phyloP scores from a whole-genome alignment of 2,888 invertebrate species.

The Rhogogaster chlorosoma region DNA sequence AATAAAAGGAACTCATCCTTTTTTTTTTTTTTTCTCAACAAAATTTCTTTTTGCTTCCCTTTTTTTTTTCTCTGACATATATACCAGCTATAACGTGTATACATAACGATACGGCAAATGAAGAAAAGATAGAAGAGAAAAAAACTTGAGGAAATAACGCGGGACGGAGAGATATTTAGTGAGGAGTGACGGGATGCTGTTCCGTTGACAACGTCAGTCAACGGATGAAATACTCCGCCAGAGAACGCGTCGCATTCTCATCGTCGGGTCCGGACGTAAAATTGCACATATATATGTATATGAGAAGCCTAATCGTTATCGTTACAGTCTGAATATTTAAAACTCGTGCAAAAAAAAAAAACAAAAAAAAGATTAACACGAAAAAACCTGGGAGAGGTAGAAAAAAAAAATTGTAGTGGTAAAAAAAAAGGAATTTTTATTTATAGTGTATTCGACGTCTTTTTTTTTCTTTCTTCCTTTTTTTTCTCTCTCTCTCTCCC shows the following conservation, averaged over 20 bases:
- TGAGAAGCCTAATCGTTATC: too few species aligned
- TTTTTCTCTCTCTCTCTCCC: not conserved
- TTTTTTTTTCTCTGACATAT: not conserved
- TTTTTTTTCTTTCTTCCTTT: not conserved
- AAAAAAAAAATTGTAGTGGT: too few species aligned
- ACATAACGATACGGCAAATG: not conserved
- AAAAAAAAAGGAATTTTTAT: not conserved
- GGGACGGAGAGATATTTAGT: slow-evolving; percentile 24
- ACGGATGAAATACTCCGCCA: slow-evolving; percentile 5
- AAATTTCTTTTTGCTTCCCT: not conserved
- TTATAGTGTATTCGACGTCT: not conserved
- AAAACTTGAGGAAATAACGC: not conserved
- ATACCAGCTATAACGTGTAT: not conserved
- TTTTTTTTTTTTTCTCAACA: not conserved
- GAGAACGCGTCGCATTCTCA: not conserved
- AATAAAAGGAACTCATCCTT: too few species aligned
- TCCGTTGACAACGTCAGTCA: slow-evolving; percentile 44
- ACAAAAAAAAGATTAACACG: too few species aligned
- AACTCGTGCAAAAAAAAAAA: too few species aligned
- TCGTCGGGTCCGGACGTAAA: too few species aligned
- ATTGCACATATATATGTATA: too few species aligned
- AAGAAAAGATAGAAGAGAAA: not conserved
- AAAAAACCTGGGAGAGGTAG: too few species aligned
- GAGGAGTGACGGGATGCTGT: slow-evolving; percentile 30
- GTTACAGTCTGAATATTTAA: too few species aligned